Evolutionary conservation across 37 sponge, comb jelly and placozoan genomes (phyloP), one percentile per base, ranked within the genome.

Genomic region (Aplysina aerophoba): DNA sequence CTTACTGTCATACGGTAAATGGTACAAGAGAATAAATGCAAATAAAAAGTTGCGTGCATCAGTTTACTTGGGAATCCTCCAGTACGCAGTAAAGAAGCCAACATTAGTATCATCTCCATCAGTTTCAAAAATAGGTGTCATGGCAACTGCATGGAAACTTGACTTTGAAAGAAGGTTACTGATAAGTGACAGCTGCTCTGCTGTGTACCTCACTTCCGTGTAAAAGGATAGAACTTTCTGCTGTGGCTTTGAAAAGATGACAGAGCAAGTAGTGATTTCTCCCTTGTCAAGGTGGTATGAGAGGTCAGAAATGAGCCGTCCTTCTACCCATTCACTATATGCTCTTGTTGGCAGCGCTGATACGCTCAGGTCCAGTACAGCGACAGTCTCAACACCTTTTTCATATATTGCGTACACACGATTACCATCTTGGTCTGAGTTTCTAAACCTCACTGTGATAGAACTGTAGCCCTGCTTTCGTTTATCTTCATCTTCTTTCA

Each of bases 51-150:
- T n/a, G n/a, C n/a, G n/a, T n/a, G n/a, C n/a, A n/a, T n/a, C n/a
- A n/a, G n/a, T n/a, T 44, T 44, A 44, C 50, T 44, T 44, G 3
- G 8, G 50, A 44, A 44, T 44, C 33, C 71, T n/a, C 71, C 71
- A 69, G 71, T 69, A 69, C 0, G 34, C 71, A 31, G 71, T 35
- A n/a, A 69, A 34, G 34, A 31, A 69, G 71, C 71, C 71, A n/a
- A 30, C 30, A 17, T n/a, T n/a, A n/a, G n/a, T n/a, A n/a, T n/a
- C n/a, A n/a, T n/a, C n/a, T n/a, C 34, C 34, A n/a, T 33, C 14
- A 2, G 71, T 34, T 35, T 69, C 35, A 30, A 69, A 31, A n/a
- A 69, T 69, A 4, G 71, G 71, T 17, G 33, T 34, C 28, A 30
- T 16, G 28, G 71, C 71, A 17, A 27, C 17, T 17, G 34, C 34